Base-by-base conservation (phyloP, 1,140 invertebrate genomes). In the Halesus radiatus region DNA sequence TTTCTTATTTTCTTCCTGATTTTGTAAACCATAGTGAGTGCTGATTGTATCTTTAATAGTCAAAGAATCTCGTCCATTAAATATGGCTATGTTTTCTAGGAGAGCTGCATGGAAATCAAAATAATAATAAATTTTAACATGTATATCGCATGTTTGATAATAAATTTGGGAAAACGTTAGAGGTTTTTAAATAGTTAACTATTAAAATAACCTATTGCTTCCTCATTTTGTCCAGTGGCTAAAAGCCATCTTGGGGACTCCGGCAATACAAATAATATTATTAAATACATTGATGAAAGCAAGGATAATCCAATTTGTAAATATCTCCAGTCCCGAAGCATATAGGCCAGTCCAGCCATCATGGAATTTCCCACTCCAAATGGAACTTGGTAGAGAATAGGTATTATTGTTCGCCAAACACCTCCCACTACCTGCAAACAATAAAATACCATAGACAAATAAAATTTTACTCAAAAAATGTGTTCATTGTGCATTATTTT, bases 211-310 rank as follows among this genome's bases (percentile, higher is more conserved):
- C 37, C 8, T 45, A 45, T 45, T 45, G 37, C 37, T 81, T 93
- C 89, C 15, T 93, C 91, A 26, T 92, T 89, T 82, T 90, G 91
- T 0, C 94, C 94, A 10, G 92, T 92, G 7, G 93, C 92, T 1
- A 95, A 85, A 3, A 96, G 88, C 95, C 95, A 97, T 50, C 95
- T 89, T 0, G 95, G 95, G 6, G 94, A 95, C 88, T 97, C 95
- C 6, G 95, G 93, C 82, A 96, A 87, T 3, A 94, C 85, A 89
- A 92, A 94, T 82, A 92, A 93, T 83, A 94, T 95, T 0, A 92
- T 88, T 7, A 96, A 80, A 64, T 94, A 90, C 8, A 94, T 84
- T 16, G 93, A 86, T 0, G 94, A 92, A 15, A 95, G 92, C 4
- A 93, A 85, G 0, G 94, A 94, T 45, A 95, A 89, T 6, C 91